Evolutionary conservation across 2,888 invertebrate genomes (phyloP).

Genomic region (Ferrisia virgata): DNA sequence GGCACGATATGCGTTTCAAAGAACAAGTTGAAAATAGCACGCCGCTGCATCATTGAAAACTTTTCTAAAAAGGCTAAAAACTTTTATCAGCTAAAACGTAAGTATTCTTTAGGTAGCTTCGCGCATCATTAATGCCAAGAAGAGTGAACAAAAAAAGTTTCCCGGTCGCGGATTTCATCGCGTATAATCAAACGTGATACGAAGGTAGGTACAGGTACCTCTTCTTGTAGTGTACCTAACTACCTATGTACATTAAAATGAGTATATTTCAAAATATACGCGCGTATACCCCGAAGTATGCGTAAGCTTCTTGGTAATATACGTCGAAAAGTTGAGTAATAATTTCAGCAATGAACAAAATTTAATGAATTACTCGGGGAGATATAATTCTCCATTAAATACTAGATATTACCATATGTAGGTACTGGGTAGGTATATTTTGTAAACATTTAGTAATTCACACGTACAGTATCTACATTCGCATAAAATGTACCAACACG

Average conservation of each 20-base stretch:
- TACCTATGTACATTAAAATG: background rate
- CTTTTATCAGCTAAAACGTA: slow-evolving; percentile 5
- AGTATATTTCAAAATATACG: background rate
- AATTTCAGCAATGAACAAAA: slow-evolving; percentile 6
- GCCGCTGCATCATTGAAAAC: background rate
- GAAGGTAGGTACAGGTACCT: background rate
- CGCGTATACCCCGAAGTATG: background rate
- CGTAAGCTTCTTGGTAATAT: background rate
- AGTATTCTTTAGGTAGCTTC: background rate
- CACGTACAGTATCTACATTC: no score
- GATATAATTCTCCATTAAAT: slow-evolving; percentile 12
- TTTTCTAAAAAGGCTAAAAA: background rate
- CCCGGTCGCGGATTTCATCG: background rate
- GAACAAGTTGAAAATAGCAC: background rate
- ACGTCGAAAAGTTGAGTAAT: slow-evolving; percentile 5
- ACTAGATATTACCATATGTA: background rate
- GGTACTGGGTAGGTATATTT: no score
- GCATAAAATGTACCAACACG: no score
- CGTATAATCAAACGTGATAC: background rate
- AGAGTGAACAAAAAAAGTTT: background rate
- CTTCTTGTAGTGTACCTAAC: background rate
- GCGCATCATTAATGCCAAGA: background rate
- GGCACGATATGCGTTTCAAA: background rate
- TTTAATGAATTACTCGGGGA: slow-evolving; percentile 3
- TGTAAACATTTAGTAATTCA: background rate